Conservation (phyloP, 2,888 invertebrate species). For the Lasioglossum figueresi region DNA sequence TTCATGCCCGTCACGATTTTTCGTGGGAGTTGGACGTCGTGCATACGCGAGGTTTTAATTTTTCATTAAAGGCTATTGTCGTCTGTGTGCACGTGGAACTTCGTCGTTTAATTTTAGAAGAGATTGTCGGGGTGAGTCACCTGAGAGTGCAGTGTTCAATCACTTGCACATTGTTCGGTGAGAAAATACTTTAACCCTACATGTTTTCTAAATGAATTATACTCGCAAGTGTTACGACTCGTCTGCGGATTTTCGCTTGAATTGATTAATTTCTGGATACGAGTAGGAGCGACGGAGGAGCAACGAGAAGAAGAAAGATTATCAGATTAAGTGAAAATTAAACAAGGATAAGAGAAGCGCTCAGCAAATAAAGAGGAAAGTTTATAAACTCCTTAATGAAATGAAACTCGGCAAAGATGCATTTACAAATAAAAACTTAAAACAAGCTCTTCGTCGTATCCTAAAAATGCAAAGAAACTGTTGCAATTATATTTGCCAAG, state of each 20-base stretch:
- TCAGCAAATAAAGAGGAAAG: neutral
- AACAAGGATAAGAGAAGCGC: neutral
- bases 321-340: neutral
- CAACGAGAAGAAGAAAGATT: neutral
- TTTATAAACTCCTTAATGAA: neutral
- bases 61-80: neutral
- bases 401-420: neutral
- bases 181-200: neutral
- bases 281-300: neutral
- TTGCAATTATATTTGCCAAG: neutral
- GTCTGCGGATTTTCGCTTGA: neutral
- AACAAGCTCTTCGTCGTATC: neutral
- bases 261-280: neutral
- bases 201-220: neutral
- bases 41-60: neutral
- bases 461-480: neutral
- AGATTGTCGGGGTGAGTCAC: neutral
- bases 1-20: neutral
- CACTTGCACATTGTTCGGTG: neutral
- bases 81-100: neutral
- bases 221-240: too few species aligned
- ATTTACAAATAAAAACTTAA: neutral
- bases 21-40: neutral
- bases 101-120: neutral
- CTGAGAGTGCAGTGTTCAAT: neutral